Base-by-base conservation (phyloP, 2,797 vertebrate species). In the Ptychadena robeensis region DNA sequence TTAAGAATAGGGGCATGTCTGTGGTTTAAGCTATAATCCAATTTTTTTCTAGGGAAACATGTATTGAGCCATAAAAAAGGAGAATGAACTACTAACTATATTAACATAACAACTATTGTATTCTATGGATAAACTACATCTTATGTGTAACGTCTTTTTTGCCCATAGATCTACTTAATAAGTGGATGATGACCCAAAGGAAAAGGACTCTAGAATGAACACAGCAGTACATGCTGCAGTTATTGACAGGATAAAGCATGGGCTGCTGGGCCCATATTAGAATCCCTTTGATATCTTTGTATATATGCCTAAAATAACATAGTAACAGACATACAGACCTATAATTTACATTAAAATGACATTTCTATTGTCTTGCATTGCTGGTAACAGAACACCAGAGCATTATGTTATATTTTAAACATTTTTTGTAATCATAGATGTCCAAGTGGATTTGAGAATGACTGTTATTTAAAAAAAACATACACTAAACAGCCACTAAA, bases 401-500 rank as follows among this genome's bases (percentile, higher is more conserved):
- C 38, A 35, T 73, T 59, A 53, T 28, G 37, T n/a, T 31, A 81
- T 73, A 66, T 81, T 80, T 64, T 48, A 11, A 73, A 72, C 6
- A 9, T 27, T 28, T 80, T 30, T 18, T 34, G 28, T 44, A 73
- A 81, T 57, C 37, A 59, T 68, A 44, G 66, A 67, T 68, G 64
- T 82, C 72, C 37, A 31, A 57, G 22, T 67, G 65, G 34, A 37
- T 82, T 69, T 61, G 8, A 18, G 32, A 69, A 70, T 67, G 61
- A 63, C 28, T 22, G 5, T 69, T 35, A 25, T 63, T 32, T 48
- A 31, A 73, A 81, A 67, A 48, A 59, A 35, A 67, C 40, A 69
- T 12, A 78, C 38, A 83, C 38, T 72, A 72, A 48, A 40, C 74
- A 66, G 48, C 48, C 67, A 79, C 70, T 74, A 80, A 35, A 80